These are phyloP conservation scores for Nylanderia fulva DNA, from an alignment of 1,140 invertebrate species.

Conservation along the genomic window DNA sequence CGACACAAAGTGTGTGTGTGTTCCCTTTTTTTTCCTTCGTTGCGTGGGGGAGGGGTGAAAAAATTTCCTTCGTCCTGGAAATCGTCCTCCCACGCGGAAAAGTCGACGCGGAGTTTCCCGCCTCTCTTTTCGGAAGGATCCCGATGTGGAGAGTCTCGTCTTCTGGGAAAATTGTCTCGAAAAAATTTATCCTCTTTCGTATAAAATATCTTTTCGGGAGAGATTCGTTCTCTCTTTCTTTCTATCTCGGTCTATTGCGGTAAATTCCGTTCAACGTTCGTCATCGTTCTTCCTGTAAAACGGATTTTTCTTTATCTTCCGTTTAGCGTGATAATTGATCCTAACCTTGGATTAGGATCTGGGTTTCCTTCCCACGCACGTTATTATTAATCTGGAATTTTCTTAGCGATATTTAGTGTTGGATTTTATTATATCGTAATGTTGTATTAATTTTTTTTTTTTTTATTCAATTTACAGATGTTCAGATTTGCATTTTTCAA, in stretches of 20 bases:
- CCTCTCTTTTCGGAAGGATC: too few species aligned
- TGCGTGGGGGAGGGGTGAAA: too few species aligned
- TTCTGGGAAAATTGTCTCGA: too few species aligned
- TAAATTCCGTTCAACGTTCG: slow-evolving; percentile 58
- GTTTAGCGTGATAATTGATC: slow-evolving; percentile 36
- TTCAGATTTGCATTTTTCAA: not conserved
- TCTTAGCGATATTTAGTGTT: not conserved
- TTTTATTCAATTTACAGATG: not conserved
- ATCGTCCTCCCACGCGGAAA: not conserved
- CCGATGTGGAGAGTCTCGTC: too few species aligned
- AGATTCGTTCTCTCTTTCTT: not conserved
- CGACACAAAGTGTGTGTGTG: too few species aligned
- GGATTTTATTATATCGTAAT: too few species aligned
- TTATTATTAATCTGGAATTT: not conserved
- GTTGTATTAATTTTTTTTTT: too few species aligned
- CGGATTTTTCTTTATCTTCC: not conserved
- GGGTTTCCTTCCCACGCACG: not conserved
- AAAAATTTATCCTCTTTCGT: not conserved
- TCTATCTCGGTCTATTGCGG: too few species aligned
- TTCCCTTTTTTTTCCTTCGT: not conserved
- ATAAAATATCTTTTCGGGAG: too few species aligned
- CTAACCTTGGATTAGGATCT: slow-evolving; percentile 61
- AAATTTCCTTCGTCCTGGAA: not conserved
- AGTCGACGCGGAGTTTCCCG: too few species aligned
- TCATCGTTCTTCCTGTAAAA: not conserved